Conservation (phyloP, 1,140 invertebrate genomes). For the Colletes latitarsis region DNA sequence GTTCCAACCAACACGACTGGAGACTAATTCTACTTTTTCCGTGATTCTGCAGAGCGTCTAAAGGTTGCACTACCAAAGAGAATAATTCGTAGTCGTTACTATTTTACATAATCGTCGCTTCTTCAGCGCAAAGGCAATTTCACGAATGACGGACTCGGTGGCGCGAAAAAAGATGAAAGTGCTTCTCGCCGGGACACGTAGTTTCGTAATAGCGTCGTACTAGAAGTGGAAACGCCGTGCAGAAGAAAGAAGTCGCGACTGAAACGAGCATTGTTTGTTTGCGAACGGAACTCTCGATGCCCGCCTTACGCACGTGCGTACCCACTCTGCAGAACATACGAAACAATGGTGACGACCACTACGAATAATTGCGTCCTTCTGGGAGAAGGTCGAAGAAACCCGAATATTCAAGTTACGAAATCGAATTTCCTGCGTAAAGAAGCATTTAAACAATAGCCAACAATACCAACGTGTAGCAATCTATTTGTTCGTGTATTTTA, state of each 20-base stretch:
- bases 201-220: constrained; percentile 36
- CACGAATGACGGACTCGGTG: not conserved
- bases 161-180: constrained; percentile 23
- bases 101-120: not conserved
- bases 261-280: constrained; percentile 23
- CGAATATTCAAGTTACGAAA: not conserved
- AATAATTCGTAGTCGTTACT: not conserved
- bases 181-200: not conserved
- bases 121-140: constrained; percentile 10
- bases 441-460: too few relatives aligned
- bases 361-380: not conserved
- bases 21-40: not conserved
- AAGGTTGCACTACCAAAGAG: not conserved
- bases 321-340: not conserved
- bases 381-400: not conserved
- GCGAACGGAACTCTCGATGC: not conserved
- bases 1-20: too few relatives aligned
- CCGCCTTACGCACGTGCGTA: not conserved
- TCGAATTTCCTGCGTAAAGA: too few relatives aligned
- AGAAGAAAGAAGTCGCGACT: not conserved
- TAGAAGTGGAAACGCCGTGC: constrained; percentile 4
- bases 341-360: not conserved
- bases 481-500: too few relatives aligned
- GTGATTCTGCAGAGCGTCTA: not conserved
- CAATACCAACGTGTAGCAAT: too few relatives aligned